These are phyloP conservation scores for Tautogolabrus adspersus DNA, from an alignment of 2,113 vertebrate species.

Conservation along the genomic window DNA sequence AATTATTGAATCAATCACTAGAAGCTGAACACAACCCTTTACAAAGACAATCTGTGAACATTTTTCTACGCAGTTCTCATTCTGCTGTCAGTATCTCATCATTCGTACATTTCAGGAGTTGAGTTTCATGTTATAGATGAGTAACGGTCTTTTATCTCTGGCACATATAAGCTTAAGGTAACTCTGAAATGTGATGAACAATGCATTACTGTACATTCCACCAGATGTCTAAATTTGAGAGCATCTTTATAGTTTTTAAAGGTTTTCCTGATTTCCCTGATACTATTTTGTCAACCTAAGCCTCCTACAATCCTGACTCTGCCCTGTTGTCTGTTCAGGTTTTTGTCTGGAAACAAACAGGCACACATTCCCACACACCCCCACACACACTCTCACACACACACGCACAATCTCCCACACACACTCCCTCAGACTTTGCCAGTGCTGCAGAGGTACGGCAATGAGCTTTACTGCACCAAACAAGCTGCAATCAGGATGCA, in stretches of 20 bases:
- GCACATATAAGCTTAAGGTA: not conserved
- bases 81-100: not conserved
- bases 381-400: conserved; percentile 6
- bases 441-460: conserved; percentile 46
- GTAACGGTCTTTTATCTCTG: not conserved
- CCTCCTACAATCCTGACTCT: not conserved
- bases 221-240: not conserved
- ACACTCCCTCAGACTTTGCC: conserved; percentile 7
- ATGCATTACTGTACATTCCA: not conserved
- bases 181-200: not conserved
- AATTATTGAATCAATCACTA: not conserved
- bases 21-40: not conserved
- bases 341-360: not conserved
- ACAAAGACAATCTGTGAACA: too few relatives aligned
- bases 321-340: not conserved
- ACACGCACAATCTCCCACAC: not conserved
- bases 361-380: not conserved
- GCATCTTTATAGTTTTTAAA: not conserved
- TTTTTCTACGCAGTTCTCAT: not conserved
- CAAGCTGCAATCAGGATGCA: conserved; percentile 6
- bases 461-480: conserved; percentile 39
- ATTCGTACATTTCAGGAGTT: too few relatives aligned
- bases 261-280: not conserved
- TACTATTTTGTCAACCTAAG: not conserved
- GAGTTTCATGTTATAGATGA: not conserved